A percentile compares a stretch with the other conserved stretches of the same genome.
Conservation (phyloP, 1,140 invertebrate genomes). For the Drosophila baimaii region DNA sequence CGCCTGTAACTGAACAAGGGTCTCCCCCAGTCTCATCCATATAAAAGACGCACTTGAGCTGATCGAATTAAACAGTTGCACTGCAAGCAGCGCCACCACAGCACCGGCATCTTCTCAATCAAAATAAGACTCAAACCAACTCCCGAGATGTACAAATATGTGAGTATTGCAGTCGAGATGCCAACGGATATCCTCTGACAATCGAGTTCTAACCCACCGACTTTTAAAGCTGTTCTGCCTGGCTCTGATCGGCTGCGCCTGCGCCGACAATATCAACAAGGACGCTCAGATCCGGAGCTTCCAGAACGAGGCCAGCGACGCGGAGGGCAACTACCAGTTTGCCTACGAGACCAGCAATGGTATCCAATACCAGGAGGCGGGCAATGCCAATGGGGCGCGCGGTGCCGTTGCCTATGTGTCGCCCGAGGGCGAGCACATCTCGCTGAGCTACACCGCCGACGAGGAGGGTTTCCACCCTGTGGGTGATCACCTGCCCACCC, state of each 20-base stretch:
- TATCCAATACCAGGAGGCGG: constrained; percentile 77
- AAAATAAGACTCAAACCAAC: not conserved
- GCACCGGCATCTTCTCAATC: constrained; percentile 34
- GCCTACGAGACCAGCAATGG: constrained; percentile 82
- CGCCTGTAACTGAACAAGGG: constrained; percentile 27
- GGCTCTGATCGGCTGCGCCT: constrained; percentile 65
- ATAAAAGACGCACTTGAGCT: constrained; percentile 71
- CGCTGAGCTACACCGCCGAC: constrained; percentile 87
- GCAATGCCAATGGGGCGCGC: constrained; percentile 71
- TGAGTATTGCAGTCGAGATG: constrained; percentile 46
- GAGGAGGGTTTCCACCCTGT: constrained; percentile 86
- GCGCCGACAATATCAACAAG: constrained; percentile 81
- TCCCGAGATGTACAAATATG: constrained; percentile 73
- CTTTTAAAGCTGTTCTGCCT: constrained; percentile 63
- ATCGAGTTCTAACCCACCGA: not conserved
- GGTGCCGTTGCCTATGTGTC: constrained; percentile 74
- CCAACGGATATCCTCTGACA: not conserved
- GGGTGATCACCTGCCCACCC: constrained; percentile 86
- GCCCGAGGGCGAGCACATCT: constrained; percentile 85
- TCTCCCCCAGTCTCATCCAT: constrained; percentile 41
- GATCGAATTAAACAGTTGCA: constrained; percentile 75
- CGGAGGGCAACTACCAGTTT: constrained; percentile 78
- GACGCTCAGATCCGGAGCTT: constrained; percentile 82
- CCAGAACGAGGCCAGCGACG: constrained; percentile 77
- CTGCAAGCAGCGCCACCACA: constrained; percentile 56